phyloP scores from a whole-genome alignment of 2,113 vertebrate species.

The Merops nubicus region DNA sequence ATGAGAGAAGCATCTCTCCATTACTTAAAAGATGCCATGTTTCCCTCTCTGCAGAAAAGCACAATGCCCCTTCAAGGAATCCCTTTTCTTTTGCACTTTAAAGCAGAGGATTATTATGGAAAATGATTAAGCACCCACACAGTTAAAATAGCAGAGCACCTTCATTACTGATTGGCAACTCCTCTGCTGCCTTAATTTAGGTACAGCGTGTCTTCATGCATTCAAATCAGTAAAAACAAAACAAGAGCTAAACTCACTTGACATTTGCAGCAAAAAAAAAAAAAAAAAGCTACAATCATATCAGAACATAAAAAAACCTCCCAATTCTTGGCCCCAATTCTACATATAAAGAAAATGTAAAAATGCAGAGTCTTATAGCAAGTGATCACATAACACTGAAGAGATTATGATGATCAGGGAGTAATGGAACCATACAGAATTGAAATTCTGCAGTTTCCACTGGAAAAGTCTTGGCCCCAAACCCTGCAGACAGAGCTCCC shows the following conservation, averaged over 20 bases:
- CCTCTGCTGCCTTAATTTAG: constrained; percentile 34
- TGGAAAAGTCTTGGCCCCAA: not conserved
- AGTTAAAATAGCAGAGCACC: constrained; percentile 12
- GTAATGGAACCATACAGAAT: not conserved
- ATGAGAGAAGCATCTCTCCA: not conserved
- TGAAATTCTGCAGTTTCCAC: not conserved
- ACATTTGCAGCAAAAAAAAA: not conserved
- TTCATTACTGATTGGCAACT: constrained; percentile 7
- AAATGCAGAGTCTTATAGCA: not conserved
- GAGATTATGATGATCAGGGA: not conserved
- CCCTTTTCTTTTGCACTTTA: constrained; percentile 7
- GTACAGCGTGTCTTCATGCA: not conserved
- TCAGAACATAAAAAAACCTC: constrained; percentile 21
- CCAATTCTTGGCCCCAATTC: not conserved
- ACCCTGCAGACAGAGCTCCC: not conserved
- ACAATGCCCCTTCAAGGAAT: not conserved
- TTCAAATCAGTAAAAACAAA: constrained; percentile 30
- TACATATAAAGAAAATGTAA: not conserved
- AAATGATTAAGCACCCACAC: constrained; percentile 13
- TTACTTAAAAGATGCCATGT: not conserved
- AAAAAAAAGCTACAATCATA: not conserved
- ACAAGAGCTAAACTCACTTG: not conserved
- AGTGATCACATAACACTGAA: not conserved
- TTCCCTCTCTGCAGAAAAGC: not conserved
- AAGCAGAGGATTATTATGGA: constrained; percentile 30